Evolutionary conservation across 2,113 vertebrate species (phyloP).

Genomic region (Lynx canadensis): DNA sequence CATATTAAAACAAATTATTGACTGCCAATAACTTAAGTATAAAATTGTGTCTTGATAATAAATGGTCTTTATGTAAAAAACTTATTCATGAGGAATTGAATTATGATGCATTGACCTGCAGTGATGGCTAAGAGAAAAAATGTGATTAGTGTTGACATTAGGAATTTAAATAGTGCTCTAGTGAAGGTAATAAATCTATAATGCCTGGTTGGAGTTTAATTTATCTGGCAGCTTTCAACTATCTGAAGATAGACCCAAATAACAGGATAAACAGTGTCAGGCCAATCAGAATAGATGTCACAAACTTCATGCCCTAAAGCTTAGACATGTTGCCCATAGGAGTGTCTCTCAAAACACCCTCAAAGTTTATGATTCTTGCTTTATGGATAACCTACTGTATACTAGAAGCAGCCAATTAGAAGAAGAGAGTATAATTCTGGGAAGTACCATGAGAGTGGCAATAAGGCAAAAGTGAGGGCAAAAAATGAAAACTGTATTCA

Average conservation of each 20-base stretch:
- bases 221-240: not conserved
- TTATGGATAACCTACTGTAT: not conserved
- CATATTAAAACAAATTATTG: not conserved
- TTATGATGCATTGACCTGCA: not conserved
- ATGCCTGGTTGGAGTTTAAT: not conserved
- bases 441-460: not conserved
- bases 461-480: not conserved
- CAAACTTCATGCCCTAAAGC: conserved; percentile 25
- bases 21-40: not conserved
- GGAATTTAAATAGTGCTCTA: conserved; percentile 16
- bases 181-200: not conserved
- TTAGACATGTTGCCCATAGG: not conserved
- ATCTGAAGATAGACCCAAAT: not conserved
- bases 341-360: not conserved
- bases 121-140: conserved; percentile 9
- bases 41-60: not conserved
- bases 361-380: not conserved
- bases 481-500: not conserved
- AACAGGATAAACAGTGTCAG: not conserved
- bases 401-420: not conserved
- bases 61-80: conserved; percentile 18
- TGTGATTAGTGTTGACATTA: not conserved
- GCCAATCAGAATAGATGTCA: not conserved
- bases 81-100: not conserved
- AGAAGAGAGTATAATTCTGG: not conserved